Evolutionary conservation across 2,797 vertebrate genomes (phyloP).

Genomic region (Tragopan temminckii): DNA sequence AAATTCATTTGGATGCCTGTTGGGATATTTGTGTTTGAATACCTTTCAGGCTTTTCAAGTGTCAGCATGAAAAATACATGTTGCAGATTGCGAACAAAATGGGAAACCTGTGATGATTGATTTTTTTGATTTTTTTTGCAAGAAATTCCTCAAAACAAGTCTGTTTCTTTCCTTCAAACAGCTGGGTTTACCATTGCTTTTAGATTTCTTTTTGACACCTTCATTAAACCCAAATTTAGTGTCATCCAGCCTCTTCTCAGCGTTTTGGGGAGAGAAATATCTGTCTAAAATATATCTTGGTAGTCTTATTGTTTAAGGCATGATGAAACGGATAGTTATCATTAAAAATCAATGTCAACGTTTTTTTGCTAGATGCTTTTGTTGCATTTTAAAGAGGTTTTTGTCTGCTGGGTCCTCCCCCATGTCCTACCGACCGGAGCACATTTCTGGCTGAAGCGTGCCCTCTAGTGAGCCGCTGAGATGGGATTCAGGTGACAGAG

Average conservation of each 20-base stretch:
- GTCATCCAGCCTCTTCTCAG: neutral
- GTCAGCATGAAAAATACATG: neutral
- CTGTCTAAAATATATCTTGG: neutral
- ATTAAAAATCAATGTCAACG: conserved; percentile 53
- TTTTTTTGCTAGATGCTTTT: conserved; percentile 57
- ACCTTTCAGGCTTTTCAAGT: neutral
- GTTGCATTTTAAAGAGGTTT: neutral
- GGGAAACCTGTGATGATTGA: neutral
- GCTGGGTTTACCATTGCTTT: neutral
- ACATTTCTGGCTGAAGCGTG: conserved; percentile 76
- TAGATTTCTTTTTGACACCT: conserved; percentile 5
- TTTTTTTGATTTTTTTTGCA: neutral
- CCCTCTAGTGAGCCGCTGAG: conserved; percentile 74
- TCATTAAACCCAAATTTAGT: neutral
- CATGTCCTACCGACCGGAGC: neutral
- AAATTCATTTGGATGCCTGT: neutral
- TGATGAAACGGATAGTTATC: conserved; percentile 59
- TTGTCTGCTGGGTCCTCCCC: conserved; percentile 16
- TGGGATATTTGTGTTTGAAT: neutral
- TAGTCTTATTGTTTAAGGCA: conserved; percentile 61
- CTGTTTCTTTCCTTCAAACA: neutral
- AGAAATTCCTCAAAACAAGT: neutral
- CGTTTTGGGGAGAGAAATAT: neutral
- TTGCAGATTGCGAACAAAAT: conserved; percentile 3
- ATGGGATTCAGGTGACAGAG: neutral